Conservation (phyloP, 2,888 invertebrate genomes). For the Pterobdella sp. region DNA sequence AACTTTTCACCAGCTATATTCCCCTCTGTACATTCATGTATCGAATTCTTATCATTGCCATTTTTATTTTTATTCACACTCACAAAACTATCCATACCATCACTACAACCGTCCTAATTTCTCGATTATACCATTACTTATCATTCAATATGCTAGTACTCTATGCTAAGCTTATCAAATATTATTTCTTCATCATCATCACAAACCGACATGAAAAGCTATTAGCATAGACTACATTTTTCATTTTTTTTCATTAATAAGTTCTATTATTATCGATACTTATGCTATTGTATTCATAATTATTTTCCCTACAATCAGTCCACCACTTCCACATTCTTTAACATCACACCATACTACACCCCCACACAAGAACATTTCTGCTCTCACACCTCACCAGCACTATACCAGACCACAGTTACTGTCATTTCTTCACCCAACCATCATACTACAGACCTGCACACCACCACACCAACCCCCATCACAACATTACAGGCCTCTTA, state of each 20-base stretch:
- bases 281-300: background rate
- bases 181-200: no score
- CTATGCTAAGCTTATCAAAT: no score
- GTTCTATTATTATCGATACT: background rate
- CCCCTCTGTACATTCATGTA: no score
- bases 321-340: background rate
- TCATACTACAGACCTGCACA: background rate
- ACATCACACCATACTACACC: background rate
- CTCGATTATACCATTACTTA: no score
- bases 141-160: no score
- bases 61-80: no score
- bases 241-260: conserved; percentile 1
- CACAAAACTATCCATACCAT: no score
- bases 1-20: no score
- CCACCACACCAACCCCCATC: background rate
- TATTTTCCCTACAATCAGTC: background rate
- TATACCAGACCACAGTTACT: background rate
- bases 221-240: no score
- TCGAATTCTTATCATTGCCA: no score
- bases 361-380: background rate
- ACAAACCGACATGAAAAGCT: no score
- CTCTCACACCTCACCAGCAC: background rate
- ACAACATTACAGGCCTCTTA: conserved; percentile 43
- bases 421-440: background rate
- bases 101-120: no score